Evolutionary conservation across 2,888 invertebrate genomes (phyloP).

Genomic region (Pollenia griseotomentosa): DNA sequence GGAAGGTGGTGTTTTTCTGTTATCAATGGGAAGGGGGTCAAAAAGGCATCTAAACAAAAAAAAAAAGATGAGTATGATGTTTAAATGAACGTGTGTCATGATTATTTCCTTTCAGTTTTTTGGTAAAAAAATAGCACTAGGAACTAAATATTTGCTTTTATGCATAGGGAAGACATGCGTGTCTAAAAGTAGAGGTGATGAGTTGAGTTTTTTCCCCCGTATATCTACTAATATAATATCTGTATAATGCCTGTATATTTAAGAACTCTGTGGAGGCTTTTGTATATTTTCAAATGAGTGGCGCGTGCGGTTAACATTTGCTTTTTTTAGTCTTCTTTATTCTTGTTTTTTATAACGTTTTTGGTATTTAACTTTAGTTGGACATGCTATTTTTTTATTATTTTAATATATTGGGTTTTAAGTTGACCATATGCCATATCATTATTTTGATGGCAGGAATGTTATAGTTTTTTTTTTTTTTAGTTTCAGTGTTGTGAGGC

Average conservation of each 20-base stretch:
- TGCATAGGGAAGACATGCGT: neutral
- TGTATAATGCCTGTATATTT: constrained; percentile 28
- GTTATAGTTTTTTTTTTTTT: neutral
- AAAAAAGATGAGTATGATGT: constrained; percentile 43
- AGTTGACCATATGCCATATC: constrained; percentile 39
- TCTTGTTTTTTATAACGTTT: constrained; percentile 33
- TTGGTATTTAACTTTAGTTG: constrained; percentile 63
- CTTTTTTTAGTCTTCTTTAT: constrained; percentile 42
- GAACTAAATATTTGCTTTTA: constrained; percentile 44
- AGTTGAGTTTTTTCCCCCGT: constrained; percentile 42
- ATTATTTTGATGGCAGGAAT: constrained; percentile 21
- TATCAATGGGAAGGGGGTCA: constrained; percentile 49
- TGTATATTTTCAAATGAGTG: constrained; percentile 62
- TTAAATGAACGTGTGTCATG: constrained; percentile 30
- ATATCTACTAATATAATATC: too few relatives aligned
- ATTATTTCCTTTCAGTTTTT: constrained; percentile 24
- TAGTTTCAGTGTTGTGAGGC: constrained; percentile 5
- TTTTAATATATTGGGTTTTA: constrained; percentile 19
- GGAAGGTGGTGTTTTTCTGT: constrained; percentile 36
- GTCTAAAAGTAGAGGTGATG: constrained; percentile 42
- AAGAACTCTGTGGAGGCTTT: constrained; percentile 5
- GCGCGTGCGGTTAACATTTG: constrained; percentile 72
- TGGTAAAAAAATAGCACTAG: constrained; percentile 13
- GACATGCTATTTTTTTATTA: constrained; percentile 62
- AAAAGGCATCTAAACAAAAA: constrained; percentile 12